These are phyloP conservation scores for Tor tambroides DNA, from an alignment of 2,113 vertebrate genomes.

Conservation along the genomic window DNA sequence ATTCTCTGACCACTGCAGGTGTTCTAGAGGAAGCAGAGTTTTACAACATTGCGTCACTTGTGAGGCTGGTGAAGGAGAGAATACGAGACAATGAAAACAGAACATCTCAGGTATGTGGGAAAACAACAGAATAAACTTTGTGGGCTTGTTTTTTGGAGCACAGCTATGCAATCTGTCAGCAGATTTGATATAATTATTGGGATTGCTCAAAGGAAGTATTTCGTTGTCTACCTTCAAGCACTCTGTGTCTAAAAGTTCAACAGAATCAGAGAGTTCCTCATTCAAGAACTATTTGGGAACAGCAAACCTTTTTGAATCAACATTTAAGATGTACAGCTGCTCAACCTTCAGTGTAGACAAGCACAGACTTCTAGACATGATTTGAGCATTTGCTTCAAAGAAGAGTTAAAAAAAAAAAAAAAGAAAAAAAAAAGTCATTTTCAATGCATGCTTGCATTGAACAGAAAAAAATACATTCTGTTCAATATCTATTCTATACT, in stretches of 20 bases:
- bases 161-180: not conserved
- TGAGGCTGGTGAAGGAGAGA: slow-evolving; percentile 94
- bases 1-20: slow-evolving; percentile 71
- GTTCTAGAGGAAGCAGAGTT: slow-evolving; percentile 98
- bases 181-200: not conserved
- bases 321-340: not conserved
- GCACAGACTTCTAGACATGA: not conserved
- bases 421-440: not conserved
- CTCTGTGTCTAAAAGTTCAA: not conserved
- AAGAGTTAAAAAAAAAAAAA: not conserved
- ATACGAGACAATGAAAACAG: slow-evolving; percentile 98
- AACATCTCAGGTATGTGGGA: slow-evolving; percentile 87
- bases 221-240: not conserved
- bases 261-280: not conserved
- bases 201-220: not conserved
- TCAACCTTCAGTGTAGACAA: not conserved
- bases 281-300: not conserved
- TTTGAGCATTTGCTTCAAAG: not conserved
- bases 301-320: not conserved
- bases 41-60: slow-evolving; percentile 95
- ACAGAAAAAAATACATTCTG: not conserved
- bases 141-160: not conserved
- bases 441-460: not conserved
- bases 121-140: not conserved
- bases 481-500: not conserved